phyloP scores from a whole-genome alignment of 2,797 vertebrate genomes.

The Thripadectes ignobilis region DNA sequence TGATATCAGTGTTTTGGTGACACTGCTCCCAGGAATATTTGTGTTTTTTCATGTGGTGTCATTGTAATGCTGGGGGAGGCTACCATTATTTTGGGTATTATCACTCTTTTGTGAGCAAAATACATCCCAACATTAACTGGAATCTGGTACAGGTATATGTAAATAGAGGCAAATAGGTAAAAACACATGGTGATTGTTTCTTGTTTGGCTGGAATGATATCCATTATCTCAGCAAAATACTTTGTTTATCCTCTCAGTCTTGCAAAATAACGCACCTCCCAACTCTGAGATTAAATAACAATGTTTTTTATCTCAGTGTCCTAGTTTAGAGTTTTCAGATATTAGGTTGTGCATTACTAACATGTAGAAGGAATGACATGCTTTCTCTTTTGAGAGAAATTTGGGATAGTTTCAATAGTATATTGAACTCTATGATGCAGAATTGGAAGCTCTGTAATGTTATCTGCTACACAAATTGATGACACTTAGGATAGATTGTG shows the following conservation, averaged over 20 bases:
- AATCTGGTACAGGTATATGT: not conserved
- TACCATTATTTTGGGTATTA: not conserved
- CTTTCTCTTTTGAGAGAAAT: not conserved
- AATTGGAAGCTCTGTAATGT: not conserved
- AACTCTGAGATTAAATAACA: not conserved
- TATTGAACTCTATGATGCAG: not conserved
- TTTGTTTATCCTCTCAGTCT: slow-evolving; percentile 9
- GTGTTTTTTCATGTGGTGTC: not conserved
- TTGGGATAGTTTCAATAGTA: not conserved
- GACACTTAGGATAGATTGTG: not conserved
- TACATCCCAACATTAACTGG: not conserved
- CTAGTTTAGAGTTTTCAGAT: slow-evolving; percentile 9
- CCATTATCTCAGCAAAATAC: slow-evolving; percentile 19
- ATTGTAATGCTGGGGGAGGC: not conserved
- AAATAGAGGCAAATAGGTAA: not conserved
- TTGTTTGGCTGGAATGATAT: not conserved
- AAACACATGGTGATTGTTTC: not conserved
- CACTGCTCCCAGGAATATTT: not conserved
- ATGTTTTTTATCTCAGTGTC: not conserved
- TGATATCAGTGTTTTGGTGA: not conserved
- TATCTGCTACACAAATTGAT: not conserved
- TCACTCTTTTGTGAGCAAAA: not conserved
- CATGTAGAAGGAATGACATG: not conserved
- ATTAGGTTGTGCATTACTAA: not conserved
- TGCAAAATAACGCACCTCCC: not conserved